Conservation (phyloP, 2,888 invertebrate species). For the Oxyteleia sp. region DNA sequence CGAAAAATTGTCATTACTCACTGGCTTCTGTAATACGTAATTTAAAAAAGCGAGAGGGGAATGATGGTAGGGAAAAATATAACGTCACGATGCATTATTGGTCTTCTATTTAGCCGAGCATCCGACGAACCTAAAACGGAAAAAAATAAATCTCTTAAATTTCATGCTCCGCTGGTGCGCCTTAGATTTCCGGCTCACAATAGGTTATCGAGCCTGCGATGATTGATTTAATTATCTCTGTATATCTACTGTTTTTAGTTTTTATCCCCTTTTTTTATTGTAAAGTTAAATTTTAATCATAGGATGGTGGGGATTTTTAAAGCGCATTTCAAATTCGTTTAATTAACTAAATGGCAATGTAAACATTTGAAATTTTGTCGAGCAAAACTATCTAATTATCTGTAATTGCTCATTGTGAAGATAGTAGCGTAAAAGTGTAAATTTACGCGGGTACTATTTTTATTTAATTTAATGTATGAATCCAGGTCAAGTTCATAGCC, state of each 20-base stretch:
- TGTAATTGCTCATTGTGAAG: conserved; percentile 30
- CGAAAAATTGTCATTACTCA: conserved; percentile 56
- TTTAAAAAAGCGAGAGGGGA: conserved; percentile 25
- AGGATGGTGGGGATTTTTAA: background rate
- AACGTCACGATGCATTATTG: conserved; percentile 44
- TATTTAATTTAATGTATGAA: conserved; percentile 38
- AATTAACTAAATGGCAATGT: conserved; percentile 11
- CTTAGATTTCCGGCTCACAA: conserved; percentile 69
- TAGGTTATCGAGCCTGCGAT: conserved; percentile 54
- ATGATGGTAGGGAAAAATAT: conserved; percentile 19
- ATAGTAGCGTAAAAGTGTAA: conserved; percentile 26
- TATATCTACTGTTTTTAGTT: conserved; percentile 7
- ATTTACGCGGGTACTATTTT: conserved; percentile 17
- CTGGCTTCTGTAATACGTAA: conserved; percentile 48
- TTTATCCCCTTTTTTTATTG: background rate
- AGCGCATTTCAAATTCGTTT: background rate
- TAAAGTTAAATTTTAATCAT: background rate
- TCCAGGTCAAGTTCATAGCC: conserved; percentile 36
- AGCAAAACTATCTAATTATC: conserved; percentile 44
- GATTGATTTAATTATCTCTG: conserved; percentile 68
- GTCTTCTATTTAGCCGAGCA: conserved; percentile 47
- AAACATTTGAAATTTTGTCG: conserved; percentile 24
- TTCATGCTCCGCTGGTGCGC: conserved; percentile 72
- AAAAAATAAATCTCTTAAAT: conserved; percentile 66
- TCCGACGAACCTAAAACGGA: conserved; percentile 54